Conservation (phyloP, 2,797 vertebrate species). For the Synanceia verrucosa region DNA sequence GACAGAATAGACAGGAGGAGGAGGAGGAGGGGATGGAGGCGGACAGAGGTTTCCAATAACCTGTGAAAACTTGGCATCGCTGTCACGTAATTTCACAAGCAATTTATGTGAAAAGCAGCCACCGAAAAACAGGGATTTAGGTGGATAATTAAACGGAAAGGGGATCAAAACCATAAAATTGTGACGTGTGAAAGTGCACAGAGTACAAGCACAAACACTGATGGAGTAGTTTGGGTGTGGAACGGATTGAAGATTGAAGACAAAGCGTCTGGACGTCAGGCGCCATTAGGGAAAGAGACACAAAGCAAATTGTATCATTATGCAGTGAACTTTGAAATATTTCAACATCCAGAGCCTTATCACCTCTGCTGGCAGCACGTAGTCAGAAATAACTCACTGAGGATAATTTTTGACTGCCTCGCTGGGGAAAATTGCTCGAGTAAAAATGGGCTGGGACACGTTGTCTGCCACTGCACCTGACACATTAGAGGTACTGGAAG, state of each 20-base stretch:
- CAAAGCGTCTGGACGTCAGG: slow-evolving; percentile 70
- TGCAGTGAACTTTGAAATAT: slow-evolving; percentile 68
- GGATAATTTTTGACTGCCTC: slow-evolving; percentile 67
- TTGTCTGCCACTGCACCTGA: slow-evolving; percentile 66
- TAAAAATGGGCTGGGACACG: slow-evolving; percentile 71
- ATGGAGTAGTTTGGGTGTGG: slow-evolving; percentile 59
- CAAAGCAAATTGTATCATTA: slow-evolving; percentile 73
- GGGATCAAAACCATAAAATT: slow-evolving; percentile 45
- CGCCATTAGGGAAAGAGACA: slow-evolving; percentile 65
- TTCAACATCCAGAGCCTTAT: slow-evolving; percentile 59
- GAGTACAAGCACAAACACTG: slow-evolving; percentile 41
- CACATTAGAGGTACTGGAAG: slow-evolving; percentile 71
- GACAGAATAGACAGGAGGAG: slow-evolving; percentile 62
- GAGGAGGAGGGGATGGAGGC: slow-evolving; percentile 15
- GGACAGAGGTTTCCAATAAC: slow-evolving; percentile 60
- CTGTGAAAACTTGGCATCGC: slow-evolving; percentile 59
- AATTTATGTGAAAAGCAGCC: slow-evolving; percentile 56
- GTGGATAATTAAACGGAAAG: slow-evolving; percentile 53
- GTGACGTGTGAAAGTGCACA: slow-evolving; percentile 34
- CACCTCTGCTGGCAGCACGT: slow-evolving; percentile 64
- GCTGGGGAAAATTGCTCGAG: slow-evolving; percentile 57
- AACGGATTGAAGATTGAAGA: slow-evolving; percentile 65
- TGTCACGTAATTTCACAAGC: slow-evolving; percentile 61
- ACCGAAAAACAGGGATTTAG: slow-evolving; percentile 43
- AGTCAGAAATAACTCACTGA: slow-evolving; percentile 76